A percentile compares a stretch with the other conserved stretches of the same genome.
These are phyloP conservation scores for Callyntrura sp. DNA, from an alignment of 2,888 invertebrate species.

Conservation along the genomic window DNA sequence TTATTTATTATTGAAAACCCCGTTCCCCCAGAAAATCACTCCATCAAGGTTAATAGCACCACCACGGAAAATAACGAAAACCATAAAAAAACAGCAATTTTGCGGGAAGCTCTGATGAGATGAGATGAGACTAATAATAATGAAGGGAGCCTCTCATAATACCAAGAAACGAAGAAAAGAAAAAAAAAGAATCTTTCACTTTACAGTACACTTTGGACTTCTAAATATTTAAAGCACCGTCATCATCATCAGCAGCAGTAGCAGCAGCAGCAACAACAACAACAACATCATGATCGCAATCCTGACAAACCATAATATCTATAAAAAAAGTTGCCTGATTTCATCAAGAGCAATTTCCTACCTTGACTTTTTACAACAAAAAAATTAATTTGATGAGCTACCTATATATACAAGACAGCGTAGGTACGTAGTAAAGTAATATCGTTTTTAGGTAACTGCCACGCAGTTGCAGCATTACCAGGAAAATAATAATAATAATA, in stretches of 20 bases:
- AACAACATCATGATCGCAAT: not conserved
- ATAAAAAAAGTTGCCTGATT: not conserved
- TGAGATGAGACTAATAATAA: constrained; percentile 30
- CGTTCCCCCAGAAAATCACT: constrained; percentile 29
- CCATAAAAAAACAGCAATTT: constrained; percentile 31
- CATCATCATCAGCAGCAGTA: not conserved
- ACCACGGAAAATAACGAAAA: constrained; percentile 10
- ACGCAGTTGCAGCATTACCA: not conserved
- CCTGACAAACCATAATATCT: not conserved
- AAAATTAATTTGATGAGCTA: not conserved
- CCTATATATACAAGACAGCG: not conserved
- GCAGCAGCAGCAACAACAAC: too few relatives aligned
- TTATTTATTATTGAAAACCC: constrained; percentile 11
- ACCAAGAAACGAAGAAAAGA: constrained; percentile 37
- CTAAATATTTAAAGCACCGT: constrained; percentile 32
- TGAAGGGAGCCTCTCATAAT: not conserved
- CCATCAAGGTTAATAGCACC: constrained; percentile 32
- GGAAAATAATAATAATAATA: constrained; percentile 19
- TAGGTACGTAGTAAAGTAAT: not conserved
- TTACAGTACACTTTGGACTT: constrained; percentile 20
- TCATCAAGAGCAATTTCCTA: constrained; percentile 36
- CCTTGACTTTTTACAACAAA: not conserved
- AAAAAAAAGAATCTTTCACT: not conserved
- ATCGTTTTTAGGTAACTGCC: not conserved
- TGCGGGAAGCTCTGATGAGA: constrained; percentile 13